Percentiles rank a stretch among this genome's conserved stretches.
phyloP scores from a whole-genome alignment of 2,113 vertebrate species.

The mouse (Mus musculus) region GRCm39 chr3:125897501-125898000 shows the following conservation, averaged over 20 bases:
- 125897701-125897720: neutral
- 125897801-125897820: neutral
- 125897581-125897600: neutral
- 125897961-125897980: conserved; percentile 21
- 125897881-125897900: neutral
- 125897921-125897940: conserved; percentile 20
- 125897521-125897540: rapidly evolving
- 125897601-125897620: neutral
- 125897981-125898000: neutral
- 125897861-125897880: neutral
- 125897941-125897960: neutral
- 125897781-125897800: neutral
- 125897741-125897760: neutral
- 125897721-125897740: neutral
- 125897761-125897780: neutral
- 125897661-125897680: neutral
- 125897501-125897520: neutral
- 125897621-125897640: neutral
- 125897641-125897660: neutral
- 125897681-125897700: neutral
- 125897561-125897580: neutral
- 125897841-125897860: neutral
- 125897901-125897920: neutral
- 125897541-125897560: neutral
- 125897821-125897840: neutral